Conservation (phyloP, 2,113 vertebrate genomes). For the Rhegmatorhina hoffmannsi region DNA sequence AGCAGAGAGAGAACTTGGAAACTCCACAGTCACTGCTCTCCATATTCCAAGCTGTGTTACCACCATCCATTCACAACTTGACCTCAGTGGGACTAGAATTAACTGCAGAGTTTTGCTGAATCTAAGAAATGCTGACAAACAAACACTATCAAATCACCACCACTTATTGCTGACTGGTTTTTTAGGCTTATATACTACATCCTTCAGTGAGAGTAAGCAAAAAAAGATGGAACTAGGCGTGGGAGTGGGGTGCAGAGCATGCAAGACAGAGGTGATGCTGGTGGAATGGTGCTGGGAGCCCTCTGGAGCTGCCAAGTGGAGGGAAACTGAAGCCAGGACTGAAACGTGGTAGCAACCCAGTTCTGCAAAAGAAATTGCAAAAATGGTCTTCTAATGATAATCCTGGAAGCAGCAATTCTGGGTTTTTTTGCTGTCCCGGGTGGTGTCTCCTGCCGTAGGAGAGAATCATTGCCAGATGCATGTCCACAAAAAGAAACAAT, state of each 20-base stretch:
- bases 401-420: neutral
- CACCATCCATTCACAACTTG: neutral
- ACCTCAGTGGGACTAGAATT: neutral
- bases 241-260: neutral
- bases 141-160: neutral
- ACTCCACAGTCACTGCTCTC: neutral
- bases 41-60: neutral
- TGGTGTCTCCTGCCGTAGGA: neutral
- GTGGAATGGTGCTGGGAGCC: neutral
- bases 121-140: neutral
- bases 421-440: neutral
- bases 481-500: neutral
- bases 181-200: neutral
- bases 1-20: neutral
- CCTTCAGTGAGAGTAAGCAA: neutral
- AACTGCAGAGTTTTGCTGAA: neutral
- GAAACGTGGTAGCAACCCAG: neutral
- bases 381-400: neutral
- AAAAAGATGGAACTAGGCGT: neutral
- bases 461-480: neutral
- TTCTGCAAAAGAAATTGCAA: neutral
- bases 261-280: fast-evolving
- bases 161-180: neutral
- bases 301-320: neutral
- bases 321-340: neutral